Evolutionary conservation across 92 coral and sea anemone genomes (phyloP).

Genomic region (Phymanthus crucifer): DNA sequence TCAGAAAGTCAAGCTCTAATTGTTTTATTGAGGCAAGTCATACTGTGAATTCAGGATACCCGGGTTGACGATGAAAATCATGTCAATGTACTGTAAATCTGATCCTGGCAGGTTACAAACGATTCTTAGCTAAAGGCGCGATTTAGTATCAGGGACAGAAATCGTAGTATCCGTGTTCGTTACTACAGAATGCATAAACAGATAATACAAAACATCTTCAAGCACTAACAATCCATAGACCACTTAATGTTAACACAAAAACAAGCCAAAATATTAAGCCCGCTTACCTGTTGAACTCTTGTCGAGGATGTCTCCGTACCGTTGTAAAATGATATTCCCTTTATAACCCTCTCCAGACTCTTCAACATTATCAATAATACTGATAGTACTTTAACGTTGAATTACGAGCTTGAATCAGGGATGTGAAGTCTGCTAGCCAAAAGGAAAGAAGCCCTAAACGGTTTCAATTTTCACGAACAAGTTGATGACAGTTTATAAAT

Average conservation of each 20-base stretch:
- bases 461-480: neutral
- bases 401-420: neutral
- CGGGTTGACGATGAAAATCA: too few species aligned
- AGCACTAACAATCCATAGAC: neutral
- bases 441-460: neutral
- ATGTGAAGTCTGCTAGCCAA: neutral
- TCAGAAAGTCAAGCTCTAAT: too few species aligned
- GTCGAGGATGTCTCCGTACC: neutral
- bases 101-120: too few species aligned
- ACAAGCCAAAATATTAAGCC: neutral
- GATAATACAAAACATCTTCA: neutral
- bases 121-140: too few species aligned
- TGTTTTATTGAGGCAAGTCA: too few species aligned
- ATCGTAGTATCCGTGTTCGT: neutral
- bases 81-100: too few species aligned
- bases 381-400: neutral
- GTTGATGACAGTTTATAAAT: neutral
- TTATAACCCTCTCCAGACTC: neutral
- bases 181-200: neutral
- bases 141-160: neutral
- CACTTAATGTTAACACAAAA: neutral
- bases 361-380: neutral
- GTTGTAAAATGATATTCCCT: slow-evolving; percentile 7
- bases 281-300: slow-evolving; percentile 10
- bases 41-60: too few species aligned